Conservation (phyloP, 1,140 invertebrate genomes). For the Wasmannia auropunctata region DNA sequence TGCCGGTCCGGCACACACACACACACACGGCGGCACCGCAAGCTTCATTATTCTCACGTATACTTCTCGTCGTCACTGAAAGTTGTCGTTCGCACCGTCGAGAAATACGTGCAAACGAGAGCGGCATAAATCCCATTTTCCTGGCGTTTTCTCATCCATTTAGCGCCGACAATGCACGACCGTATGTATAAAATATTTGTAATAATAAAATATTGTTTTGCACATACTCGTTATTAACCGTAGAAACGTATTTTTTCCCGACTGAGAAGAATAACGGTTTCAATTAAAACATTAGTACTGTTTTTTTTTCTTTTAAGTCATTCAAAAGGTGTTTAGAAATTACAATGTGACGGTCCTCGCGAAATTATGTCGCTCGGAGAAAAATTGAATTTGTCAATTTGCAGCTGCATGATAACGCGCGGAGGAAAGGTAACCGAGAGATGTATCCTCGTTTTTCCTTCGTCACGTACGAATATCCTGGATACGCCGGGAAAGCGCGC, state of each 20-base stretch:
- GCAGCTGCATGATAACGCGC: neutral
- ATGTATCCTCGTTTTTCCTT: neutral
- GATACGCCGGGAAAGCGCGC: neutral
- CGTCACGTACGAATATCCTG: neutral
- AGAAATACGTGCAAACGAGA: slow-evolving; percentile 38
- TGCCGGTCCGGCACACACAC: neutral
- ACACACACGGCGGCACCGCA: neutral
- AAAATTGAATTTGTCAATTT: neutral
- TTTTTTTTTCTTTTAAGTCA: too few species aligned
- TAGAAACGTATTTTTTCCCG: neutral
- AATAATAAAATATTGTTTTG: slow-evolving; percentile 16
- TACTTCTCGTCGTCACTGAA: slow-evolving; percentile 36
- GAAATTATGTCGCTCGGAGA: neutral
- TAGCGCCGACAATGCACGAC: neutral
- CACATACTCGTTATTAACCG: neutral
- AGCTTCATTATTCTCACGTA: slow-evolving; percentile 45
- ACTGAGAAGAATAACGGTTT: neutral
- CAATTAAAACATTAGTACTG: neutral
- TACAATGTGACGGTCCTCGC: too few species aligned
- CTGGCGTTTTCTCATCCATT: neutral
- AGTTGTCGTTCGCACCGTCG: slow-evolving; percentile 17
- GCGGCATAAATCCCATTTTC: slow-evolving; percentile 38
- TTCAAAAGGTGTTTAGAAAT: too few species aligned
- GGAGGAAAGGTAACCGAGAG: neutral
- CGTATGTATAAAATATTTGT: slow-evolving; percentile 33